Base-by-base conservation (phyloP, 2,797 vertebrate genomes). In the Hippoglossus hippoglossus region DNA sequence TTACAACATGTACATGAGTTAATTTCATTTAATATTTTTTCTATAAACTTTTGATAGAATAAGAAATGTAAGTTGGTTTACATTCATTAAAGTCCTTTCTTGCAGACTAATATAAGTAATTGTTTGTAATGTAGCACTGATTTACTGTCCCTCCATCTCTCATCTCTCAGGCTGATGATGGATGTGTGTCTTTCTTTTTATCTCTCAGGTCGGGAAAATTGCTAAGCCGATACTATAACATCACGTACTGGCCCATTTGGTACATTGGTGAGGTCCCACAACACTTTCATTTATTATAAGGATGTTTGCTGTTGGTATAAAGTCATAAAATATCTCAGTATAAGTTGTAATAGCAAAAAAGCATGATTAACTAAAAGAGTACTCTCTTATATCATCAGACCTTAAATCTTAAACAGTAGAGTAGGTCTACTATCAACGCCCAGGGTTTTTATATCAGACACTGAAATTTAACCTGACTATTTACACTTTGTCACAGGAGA, bases 241-340 rank as follows among this genome's bases (percentile, higher is more conserved):
- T 99, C 87, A 94, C 94, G 0, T 97, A 96, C 83, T 98, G 97
- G 96, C 95, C 95, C 0, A 95, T 99, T 58, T 98, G 97, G 97
- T 99, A 99, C 86, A 96, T 99, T 3, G 98, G 98, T 99, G 91
- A 95, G 97, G 3, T 51, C 44, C 46, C 16, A 25, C n/a, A 31
- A 3, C 24, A n/a, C 4, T 21, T 39, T 12, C 0, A 39, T 62
- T 53, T 26, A 19, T 46, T 8, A 13, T 21, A 15, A 41, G 1
- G 10, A 22, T 75, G 31, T 56, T 10, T 60, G 3, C 26, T 63
- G 5, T 0, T 22, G 18, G 54, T 41, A 13, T 39, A 12, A 34
- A 1, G n/a, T 44, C 1, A 16, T 28, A 12, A 22, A 5, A 5
- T 22, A 31, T 34, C 44, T 46, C 6, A 1, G 5, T 46, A 6